Evolutionary conservation across 2,888 invertebrate species (phyloP), one percentile per base, ranked within the genome.

Genomic region (Lathronympha strigana): DNA sequence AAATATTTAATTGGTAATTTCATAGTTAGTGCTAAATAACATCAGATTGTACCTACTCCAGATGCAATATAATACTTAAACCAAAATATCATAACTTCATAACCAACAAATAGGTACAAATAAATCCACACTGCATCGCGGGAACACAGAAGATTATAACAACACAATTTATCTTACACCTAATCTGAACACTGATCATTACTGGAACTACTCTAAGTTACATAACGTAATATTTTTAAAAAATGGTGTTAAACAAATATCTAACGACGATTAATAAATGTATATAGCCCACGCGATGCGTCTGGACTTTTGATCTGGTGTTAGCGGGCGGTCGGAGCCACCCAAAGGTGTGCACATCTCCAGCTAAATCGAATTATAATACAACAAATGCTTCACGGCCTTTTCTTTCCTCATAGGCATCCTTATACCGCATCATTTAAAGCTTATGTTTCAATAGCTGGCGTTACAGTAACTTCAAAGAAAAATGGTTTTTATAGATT

Each of bases 261-360:
- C 79, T 81, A 77, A 74, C 75, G 70, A 71, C 80, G 81, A 83
- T 87, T 86, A 84, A 89, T 84, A 86, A 84, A 89, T 88, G 86
- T 84, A 83, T 82, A 81, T 81, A 74, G 76, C 79, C 83, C 86
- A 86, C 86, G 87, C 87, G 72, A 87, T 83, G 75, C 77, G 77
- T 86, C 85, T 79, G 76, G 80, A 82, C 76, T 79, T 84, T 82
- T 87, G 85, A 86, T 87, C 80, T 79, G 77, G 76, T 77, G 81
- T 77, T 86, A 80, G 88, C 89, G 85, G 89, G 88, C 81, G 87
- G 76, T 81, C 87, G 79, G 77, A 79, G 87, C 83, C 90, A 90
- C 90, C 90, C 91, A 89, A 83, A 88, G 89, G 87, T 87, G 87
- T 87, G 82, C 88, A 88, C 88, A 85, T 82, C 75, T 84, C 77